A percentile compares a stretch with the other conserved stretches of the same genome.
Conservation (phyloP, 2,113 vertebrate species). For the Cyanoderma ruficeps region DNA sequence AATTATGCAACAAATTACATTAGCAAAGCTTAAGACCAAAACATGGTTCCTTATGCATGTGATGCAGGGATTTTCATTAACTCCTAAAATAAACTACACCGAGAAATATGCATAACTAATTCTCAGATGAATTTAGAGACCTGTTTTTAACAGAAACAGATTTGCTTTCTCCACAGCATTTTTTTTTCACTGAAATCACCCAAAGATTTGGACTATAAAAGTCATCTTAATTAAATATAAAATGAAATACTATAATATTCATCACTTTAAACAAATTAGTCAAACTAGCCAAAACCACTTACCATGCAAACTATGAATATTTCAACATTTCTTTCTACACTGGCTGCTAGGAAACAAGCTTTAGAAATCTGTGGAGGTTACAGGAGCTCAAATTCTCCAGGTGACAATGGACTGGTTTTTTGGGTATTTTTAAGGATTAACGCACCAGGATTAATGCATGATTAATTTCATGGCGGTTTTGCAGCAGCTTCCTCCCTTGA, state of each 20-base stretch:
- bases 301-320: neutral
- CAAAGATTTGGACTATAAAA: neutral
- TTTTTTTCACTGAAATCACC: neutral
- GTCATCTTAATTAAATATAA: neutral
- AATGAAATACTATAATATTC: neutral
- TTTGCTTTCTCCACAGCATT: neutral
- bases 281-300: neutral
- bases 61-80: neutral
- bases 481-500: neutral
- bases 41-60: neutral
- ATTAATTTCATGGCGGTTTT: neutral
- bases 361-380: neutral
- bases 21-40: neutral
- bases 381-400: neutral
- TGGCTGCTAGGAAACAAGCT: neutral
- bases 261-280: neutral
- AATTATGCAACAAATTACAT: conserved; percentile 9
- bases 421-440: neutral
- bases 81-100: neutral
- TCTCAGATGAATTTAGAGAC: neutral
- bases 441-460: neutral
- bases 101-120: neutral
- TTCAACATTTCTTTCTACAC: neutral
- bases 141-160: neutral
- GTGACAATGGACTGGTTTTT: fast-evolving